Conservation (phyloP, 2,888 invertebrate species). For the Seladonia tumulorum region DNA sequence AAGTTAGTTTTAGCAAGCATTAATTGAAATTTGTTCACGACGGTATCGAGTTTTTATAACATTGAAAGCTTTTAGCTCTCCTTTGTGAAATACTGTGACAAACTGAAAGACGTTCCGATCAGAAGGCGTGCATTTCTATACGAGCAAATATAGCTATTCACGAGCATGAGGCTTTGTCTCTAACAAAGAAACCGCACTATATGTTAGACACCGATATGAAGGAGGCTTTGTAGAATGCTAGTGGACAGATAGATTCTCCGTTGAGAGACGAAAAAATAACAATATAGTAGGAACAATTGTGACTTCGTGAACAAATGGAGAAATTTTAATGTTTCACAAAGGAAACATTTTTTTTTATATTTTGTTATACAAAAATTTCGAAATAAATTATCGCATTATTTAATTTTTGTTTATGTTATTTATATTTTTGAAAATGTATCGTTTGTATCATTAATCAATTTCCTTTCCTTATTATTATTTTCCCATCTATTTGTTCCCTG, state of each 20-base stretch:
- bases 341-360: background rate
- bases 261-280: background rate
- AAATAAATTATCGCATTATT: background rate
- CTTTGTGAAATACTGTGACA: background rate
- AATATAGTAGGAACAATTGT: background rate
- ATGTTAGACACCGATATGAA: background rate
- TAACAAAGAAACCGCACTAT: background rate
- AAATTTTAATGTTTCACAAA: background rate
- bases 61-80: background rate
- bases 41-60: background rate
- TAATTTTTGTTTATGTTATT: background rate
- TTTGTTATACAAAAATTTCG: background rate
- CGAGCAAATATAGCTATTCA: background rate
- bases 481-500: background rate
- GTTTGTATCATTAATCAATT: background rate
- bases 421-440: background rate
- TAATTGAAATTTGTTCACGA: background rate
- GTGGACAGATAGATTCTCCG: background rate
- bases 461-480: background rate
- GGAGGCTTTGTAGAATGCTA: background rate
- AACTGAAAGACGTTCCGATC: background rate
- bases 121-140: background rate
- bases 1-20: background rate
- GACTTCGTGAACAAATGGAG: background rate
- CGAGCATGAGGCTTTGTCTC: background rate